Conservation (phyloP, 2,888 invertebrate species). For the Dioctria rufipes region DNA sequence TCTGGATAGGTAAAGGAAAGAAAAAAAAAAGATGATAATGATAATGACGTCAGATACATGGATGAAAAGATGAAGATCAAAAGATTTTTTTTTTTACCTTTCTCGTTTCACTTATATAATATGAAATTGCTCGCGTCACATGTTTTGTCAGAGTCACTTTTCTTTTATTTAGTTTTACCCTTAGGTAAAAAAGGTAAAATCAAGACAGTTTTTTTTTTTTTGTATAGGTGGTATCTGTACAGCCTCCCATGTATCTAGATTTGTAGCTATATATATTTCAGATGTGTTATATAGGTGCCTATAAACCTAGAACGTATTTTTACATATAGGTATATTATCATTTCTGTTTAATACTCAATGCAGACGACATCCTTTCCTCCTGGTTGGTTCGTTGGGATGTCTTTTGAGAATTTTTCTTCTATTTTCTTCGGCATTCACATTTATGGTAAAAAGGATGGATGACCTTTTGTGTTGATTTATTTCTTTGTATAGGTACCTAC, state of each 20-base stretch:
- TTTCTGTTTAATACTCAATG: not conserved
- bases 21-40: not conserved
- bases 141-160: too few relatives aligned
- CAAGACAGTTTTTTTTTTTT: too few relatives aligned
- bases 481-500: not conserved
- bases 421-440: not conserved
- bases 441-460: constrained; percentile 8
- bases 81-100: not conserved
- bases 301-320: too few relatives aligned
- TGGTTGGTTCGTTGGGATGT: too few relatives aligned
- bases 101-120: not conserved
- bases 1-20: not conserved
- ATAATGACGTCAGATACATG: constrained; percentile 9
- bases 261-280: too few relatives aligned
- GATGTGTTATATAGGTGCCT: too few relatives aligned
- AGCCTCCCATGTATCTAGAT: too few relatives aligned
- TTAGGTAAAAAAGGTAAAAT: too few relatives aligned
- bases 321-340: not conserved
- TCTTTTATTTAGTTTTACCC: too few relatives aligned
- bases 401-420: constrained; percentile 10
- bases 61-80: constrained; percentile 8
- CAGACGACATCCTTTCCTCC: not conserved
- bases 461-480: constrained; percentile 24
- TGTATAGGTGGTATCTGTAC: too few relatives aligned
- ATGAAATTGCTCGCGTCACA: too few relatives aligned